Conservation (phyloP, 2,797 vertebrate species). For the Kryptolebias ocellatus region DNA sequence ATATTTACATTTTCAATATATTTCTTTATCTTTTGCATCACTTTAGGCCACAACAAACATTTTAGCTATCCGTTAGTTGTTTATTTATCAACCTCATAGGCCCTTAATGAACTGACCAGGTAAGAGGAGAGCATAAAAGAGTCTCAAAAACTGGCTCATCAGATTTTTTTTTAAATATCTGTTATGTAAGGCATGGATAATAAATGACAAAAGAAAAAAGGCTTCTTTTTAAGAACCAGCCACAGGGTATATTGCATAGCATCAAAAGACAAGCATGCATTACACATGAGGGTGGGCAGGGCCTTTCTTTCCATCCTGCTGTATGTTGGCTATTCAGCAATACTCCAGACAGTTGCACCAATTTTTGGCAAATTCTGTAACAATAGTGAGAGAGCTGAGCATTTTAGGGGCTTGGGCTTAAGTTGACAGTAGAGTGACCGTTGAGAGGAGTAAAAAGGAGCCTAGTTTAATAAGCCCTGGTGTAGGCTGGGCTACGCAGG, state of each 20-base stretch:
- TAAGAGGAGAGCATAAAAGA: conserved; percentile 63
- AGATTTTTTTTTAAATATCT: conserved; percentile 69
- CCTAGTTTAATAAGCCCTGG: conserved; percentile 77
- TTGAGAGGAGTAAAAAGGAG: conserved; percentile 73
- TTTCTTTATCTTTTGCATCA: conserved; percentile 52
- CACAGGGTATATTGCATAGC: conserved; percentile 76
- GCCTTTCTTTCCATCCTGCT: conserved; percentile 45
- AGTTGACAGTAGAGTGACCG: conserved; percentile 72
- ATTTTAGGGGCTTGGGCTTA: conserved; percentile 63
- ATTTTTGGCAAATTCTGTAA: conserved; percentile 60
- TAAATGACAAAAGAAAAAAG: conserved; percentile 68
- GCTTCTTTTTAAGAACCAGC: conserved; percentile 68
- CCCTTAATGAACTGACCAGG: conserved; percentile 52
- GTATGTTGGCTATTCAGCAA: conserved; percentile 51
- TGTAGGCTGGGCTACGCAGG: conserved; percentile 75
- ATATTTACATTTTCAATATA: conserved; percentile 20
- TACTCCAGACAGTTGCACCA: conserved; percentile 32
- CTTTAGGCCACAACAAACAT: conserved; percentile 23
- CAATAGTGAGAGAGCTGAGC: conserved; percentile 51
- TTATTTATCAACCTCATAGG: conserved; percentile 35
- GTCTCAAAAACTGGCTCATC: conserved; percentile 68
- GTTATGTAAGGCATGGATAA: conserved; percentile 80
- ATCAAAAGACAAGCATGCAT: conserved; percentile 83
- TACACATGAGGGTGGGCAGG: conserved; percentile 68
- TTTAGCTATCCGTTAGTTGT: conserved; percentile 45